phyloP scores from a whole-genome alignment of 2,888 invertebrate genomes.

The Kryphioiulus occultus region DNA sequence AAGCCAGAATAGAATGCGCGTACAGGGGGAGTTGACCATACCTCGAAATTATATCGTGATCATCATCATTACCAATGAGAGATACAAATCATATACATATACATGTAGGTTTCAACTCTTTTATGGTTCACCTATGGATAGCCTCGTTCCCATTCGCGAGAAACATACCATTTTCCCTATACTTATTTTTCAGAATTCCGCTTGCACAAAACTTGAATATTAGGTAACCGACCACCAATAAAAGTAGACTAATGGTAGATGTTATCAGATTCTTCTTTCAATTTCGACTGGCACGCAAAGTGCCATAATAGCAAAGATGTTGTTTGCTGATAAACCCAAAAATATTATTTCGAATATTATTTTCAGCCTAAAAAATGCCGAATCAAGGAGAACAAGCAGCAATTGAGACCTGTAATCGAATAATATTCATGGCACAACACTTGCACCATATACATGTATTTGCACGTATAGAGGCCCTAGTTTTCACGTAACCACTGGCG shows the following conservation, averaged over 20 bases:
- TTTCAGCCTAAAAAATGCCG: too few species aligned
- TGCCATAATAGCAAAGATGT: neutral
- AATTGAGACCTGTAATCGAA: too few species aligned
- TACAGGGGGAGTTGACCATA: neutral
- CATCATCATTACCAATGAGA: neutral
- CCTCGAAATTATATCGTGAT: neutral
- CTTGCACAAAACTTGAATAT: neutral
- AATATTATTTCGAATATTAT: neutral
- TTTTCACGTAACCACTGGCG: too few species aligned
- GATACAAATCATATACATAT: neutral
- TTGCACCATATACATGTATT: too few species aligned
- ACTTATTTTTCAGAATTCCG: neutral
- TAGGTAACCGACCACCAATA: neutral
- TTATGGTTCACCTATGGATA: conserved; percentile 2
- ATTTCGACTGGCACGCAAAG: neutral
- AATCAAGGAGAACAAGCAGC: too few species aligned
- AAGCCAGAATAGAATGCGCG: neutral
- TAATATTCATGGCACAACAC: too few species aligned
- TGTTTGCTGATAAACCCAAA: neutral
- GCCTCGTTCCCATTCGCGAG: neutral
- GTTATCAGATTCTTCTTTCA: neutral
- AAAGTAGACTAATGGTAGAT: conserved; percentile 6
- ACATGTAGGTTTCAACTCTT: neutral
- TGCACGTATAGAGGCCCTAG: too few species aligned
- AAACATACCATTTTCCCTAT: neutral